Conservation (phyloP, 2,797 vertebrate genomes). For the Dromococcyx pavoninus region DNA sequence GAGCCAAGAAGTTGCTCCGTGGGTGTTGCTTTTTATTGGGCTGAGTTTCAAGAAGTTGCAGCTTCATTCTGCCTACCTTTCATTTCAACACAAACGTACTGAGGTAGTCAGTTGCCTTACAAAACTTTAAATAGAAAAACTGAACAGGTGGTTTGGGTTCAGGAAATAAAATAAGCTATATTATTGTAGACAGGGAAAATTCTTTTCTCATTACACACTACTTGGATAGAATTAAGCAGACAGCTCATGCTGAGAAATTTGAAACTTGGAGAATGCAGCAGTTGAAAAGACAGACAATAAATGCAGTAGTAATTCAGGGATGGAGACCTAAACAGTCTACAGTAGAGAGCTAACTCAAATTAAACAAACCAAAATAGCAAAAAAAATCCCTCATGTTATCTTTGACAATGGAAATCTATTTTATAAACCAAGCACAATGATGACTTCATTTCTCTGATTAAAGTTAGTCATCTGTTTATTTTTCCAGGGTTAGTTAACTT, state of each 20-base stretch:
- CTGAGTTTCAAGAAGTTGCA: not conserved
- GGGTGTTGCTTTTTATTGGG: constrained; percentile 30
- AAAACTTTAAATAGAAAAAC: constrained; percentile 67
- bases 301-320: constrained; percentile 48
- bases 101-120: constrained; percentile 44
- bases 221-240: constrained; percentile 74
- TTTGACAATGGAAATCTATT: constrained; percentile 72
- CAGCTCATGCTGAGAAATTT: constrained; percentile 79
- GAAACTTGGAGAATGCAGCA: constrained; percentile 68
- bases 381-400: constrained; percentile 30
- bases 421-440: constrained; percentile 90
- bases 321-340: constrained; percentile 52
- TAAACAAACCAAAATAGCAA: constrained; percentile 50
- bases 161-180: constrained; percentile 73
- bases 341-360: constrained; percentile 53
- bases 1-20: not conserved
- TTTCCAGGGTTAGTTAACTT: constrained; percentile 90
- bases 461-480: constrained; percentile 91
- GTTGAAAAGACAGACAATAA: constrained; percentile 69
- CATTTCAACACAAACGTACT: constrained; percentile 14
- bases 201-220: constrained; percentile 74
- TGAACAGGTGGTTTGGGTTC: constrained; percentile 77
- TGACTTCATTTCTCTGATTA: constrained; percentile 93
- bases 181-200: constrained; percentile 71
- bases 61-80: constrained; percentile 21